Evolutionary conservation across 2,113 vertebrate genomes (phyloP), one percentile per base, ranked within the genome.

Genomic region (Gadus chalcogrammus): DNA sequence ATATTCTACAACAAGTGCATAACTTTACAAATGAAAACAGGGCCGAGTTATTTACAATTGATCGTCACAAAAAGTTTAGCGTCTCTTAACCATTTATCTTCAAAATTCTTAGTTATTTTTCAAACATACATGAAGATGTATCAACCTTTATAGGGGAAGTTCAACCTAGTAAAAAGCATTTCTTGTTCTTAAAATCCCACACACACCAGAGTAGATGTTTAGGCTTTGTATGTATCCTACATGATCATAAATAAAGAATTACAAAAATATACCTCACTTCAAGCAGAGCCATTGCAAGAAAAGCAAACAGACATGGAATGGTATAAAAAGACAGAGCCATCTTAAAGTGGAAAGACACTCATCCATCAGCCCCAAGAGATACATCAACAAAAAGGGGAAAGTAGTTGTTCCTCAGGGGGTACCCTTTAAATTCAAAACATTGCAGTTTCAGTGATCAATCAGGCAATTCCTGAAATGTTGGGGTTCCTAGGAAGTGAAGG

Each of bases 261-360:
- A 90, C 78, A 92, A 91, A 92, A 91, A 91, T 89, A 91, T 81
- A 87, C 76, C 79, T 85, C 85, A 90, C 88, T 80, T 87, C 84
- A 89, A 86, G 84, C 82, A 77, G 73, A 82, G 75, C 78, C 70
- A 71, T 73, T 81, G 83, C 78, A 78, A 71, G 77, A 76, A 77
- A 82, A 83, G 75, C 76, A 65, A 67, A 24, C 75, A 80, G 76
- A 88, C 1, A 22, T 80, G 79, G 81, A 84, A 82, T 75, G 84
- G 71, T 72, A 52, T 20, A 71, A 75, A 67, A 72, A 58, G 1
- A 72, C 16, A 38, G 58, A 52, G 62, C 9, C 52, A 74, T 48
- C 73, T 70, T 53, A 56, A 38, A 52, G 31, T 35, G 31, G 42
- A 48, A 9, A 9, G 8, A 48, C 42, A 48, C 42, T 48, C 8